phyloP scores from a whole-genome alignment of 2,113 vertebrate species.

The Gopherus evgoodei region DNA sequence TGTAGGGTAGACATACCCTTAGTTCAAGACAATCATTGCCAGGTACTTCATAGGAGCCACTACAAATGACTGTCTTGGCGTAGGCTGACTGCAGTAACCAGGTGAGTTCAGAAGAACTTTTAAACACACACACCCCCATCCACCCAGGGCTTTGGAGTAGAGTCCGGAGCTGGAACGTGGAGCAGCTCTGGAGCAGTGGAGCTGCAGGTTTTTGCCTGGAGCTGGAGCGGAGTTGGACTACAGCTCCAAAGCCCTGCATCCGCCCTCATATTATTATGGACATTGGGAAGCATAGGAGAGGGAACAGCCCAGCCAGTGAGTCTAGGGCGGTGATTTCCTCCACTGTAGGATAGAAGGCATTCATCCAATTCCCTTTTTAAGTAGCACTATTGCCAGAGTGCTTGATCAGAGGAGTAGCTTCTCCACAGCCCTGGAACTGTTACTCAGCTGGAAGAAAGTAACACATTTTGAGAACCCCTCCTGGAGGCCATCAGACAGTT shows the following conservation, averaged over 20 bases:
- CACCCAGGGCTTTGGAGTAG: no score
- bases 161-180: no score
- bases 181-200: no score
- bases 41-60: no score
- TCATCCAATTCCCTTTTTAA: neutral
- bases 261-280: neutral
- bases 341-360: neutral
- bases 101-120: neutral
- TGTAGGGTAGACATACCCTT: no score
- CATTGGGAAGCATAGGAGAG: accelerated
- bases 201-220: no score
- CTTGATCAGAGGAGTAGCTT: neutral
- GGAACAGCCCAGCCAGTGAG: accelerated
- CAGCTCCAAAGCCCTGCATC: no score
- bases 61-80: no score
- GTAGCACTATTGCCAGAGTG: neutral
- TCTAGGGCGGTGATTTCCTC: neutral
- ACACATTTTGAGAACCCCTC: neutral
- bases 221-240: no score
- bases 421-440: neutral
- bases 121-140: neutral
- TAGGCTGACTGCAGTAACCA: no score
- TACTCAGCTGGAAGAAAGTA: neutral
- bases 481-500: accelerated
- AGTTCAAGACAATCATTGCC: no score